Evolutionary conservation across 2,797 vertebrate genomes (phyloP), one percentile per base, ranked within the genome.

Genomic region (Bufotes viridis): DNA sequence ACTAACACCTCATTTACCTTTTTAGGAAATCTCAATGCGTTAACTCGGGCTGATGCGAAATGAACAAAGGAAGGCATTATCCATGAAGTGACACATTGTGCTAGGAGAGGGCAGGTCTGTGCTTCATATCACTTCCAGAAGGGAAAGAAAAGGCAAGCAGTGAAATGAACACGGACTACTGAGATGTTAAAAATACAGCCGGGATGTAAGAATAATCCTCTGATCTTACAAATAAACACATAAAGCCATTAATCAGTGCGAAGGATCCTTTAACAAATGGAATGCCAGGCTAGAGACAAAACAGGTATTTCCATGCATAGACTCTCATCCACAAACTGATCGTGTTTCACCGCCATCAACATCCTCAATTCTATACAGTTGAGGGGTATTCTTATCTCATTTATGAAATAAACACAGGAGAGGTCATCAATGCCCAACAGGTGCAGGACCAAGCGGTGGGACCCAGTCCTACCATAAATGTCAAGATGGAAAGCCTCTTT

Each of bases 161-260:
- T 61, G 55, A 80, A 80, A 60, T 80, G 55, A 80, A 80, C 55
- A 61, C 78, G 13, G 24, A 57, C 53, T 57, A 83, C 34, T 83
- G 49, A 78, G 49, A 78, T 15, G 75, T 51, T 78, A 55, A 78
- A 78, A 83, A 70, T 72, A 83, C 65, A 83, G 51, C 67, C 26
- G 24, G 51, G 67, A 72, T 29, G 67, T 57, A 42, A 58, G 14
- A 22, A 10, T 11, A 58, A 58, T 58, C 24, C 51, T 72, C 49
- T n/a, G 29, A 70, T 57, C 78, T 83, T 83, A 69, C 49, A 82
- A 69, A 65, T 34, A 83, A 83, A 83, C 75, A 55, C 15, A 55
- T 53, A 53, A n/a, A 10, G 49, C 74, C 74, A 76, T 78, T 75
- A 51, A 78, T 78, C 75, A 55, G 75, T 55, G 49, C 75, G 55